Evolutionary conservation across 2,113 vertebrate genomes (phyloP), one percentile per base, ranked within the genome.

Genomic region (Phainopepla nitens): DNA sequence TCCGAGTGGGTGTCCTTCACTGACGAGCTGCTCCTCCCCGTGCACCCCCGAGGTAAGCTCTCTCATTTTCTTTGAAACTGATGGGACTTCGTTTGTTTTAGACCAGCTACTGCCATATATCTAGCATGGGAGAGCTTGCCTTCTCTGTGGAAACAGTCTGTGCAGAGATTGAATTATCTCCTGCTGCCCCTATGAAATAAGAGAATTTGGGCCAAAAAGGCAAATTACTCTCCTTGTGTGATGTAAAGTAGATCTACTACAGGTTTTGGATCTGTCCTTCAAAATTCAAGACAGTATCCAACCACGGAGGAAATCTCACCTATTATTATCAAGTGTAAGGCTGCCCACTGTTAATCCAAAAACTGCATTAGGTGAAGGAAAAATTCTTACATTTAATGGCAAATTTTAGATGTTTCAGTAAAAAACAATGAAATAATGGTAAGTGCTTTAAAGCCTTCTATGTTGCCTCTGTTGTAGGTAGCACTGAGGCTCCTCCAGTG

Each of bases 1-100:
- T 97, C 98, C 10, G 98, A 98, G 91, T 98, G 98, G 98, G 98
- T 98, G 86, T 98, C 98, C 82, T 98, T 98, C 96, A 94, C 24
- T 50, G 98, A 98, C 11, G 98, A 98, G 24, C 76, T 97, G 18
- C 87, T 95, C 61, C 94, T 95, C 39, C 92, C 97, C 27, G 75
- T 70, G 86, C 77, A 86, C 57, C 82, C 97, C 24, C 94, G 9
- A 86, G 97, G 98, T 98, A 96, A 97, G 83, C n/a, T 65, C 11
- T 41, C 57, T 44, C 12, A 51, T 84, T 75, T 77, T 56, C 75
- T 78, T 62, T 51, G 19, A 70, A 82, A 44, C 19, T 69, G 57
- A 17, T 51, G 36, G 78, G 42, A 68, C 13, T 65, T 56, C 50
- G 39, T 80, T 82, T 92, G 28, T 66, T 31, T 75, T 70, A 60